A percentile compares a stretch with the other conserved stretches of the same genome.
Conservation (phyloP, 1,140 invertebrate genomes). For the Papilio polytes region DNA sequence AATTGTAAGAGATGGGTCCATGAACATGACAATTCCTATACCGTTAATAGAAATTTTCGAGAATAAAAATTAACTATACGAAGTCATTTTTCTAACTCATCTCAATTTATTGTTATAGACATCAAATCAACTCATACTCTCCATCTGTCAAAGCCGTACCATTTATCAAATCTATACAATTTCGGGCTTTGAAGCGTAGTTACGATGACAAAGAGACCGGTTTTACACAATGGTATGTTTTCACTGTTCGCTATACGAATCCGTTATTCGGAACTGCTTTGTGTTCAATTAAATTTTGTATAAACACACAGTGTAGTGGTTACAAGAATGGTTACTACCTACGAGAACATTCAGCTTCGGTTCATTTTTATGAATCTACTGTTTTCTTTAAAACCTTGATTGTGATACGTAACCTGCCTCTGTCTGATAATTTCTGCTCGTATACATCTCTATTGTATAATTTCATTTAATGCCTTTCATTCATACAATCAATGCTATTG, state of each 20-base stretch:
- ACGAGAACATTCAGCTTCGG: neutral
- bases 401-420: no score
- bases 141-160: conserved; percentile 1
- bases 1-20: no score
- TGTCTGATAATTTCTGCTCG: no score
- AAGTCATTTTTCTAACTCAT: neutral
- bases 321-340: neutral
- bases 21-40: no score
- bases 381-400: neutral
- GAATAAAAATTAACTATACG: no score
- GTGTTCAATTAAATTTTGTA: neutral
- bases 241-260: neutral
- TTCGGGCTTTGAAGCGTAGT: neutral
- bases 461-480: neutral
- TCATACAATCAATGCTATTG: neutral
- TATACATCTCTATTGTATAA: neutral
- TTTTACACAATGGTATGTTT: conserved; percentile 6
- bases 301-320: neutral
- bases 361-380: neutral
- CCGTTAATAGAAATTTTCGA: neutral
- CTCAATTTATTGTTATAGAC: neutral
- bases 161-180: conserved; percentile 20
- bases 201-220: neutral
- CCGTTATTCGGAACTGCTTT: neutral
- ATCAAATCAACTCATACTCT: neutral